Evolutionary conservation across 2,113 vertebrate genomes (phyloP), one percentile per base, ranked within the genome.

Genomic region (Hassar affinis): DNA sequence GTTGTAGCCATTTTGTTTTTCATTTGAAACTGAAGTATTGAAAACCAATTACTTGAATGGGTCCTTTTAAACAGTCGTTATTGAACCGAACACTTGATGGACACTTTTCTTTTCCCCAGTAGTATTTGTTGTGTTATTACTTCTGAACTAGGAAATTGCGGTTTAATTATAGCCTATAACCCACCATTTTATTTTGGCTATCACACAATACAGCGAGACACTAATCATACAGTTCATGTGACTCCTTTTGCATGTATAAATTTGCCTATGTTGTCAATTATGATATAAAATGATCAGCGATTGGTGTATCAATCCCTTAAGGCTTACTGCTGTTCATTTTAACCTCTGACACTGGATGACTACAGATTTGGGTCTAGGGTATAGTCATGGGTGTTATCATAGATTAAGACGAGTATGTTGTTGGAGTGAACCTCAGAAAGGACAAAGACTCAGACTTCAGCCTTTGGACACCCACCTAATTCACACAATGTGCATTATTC

Each of bases 11-110:
- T 20, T 1, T 49, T 8, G 33, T 33, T 17, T 8, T 2, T 76
- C 49, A 54, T 72, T 72, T 47, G 6, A 27, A 47, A 47, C 42
- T 47, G 10, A 25, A 74, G 45, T 15, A 74, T 52, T 54, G 72
- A 22, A 54, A 76, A 76, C 72, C 72, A 54, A 76, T 52, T 54
- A 33, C 49, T 76, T 10, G 49, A 76, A 76, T 76, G 51, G 51
- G 8, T 22, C 17, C 72, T 52, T 74, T 72, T 76, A 33, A 54
- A 30, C 49, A 76, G 51, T 33, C 4, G 15, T 76, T 76, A 76
- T 76, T 54, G 72, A 52, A 33, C 14, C 15, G 1, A 35, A 17
- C 30, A 54, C 51, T 76, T 35, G 49, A 76, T 54, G 51, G 9
- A 54, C 49, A 54, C 45, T 30, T 51, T 49, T 49, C 22, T 49